Percentiles rank a stretch among this genome's conserved stretches.
phyloP scores from a whole-genome alignment of 2,797 vertebrate genomes.

The Potorous gilbertii region DNA sequence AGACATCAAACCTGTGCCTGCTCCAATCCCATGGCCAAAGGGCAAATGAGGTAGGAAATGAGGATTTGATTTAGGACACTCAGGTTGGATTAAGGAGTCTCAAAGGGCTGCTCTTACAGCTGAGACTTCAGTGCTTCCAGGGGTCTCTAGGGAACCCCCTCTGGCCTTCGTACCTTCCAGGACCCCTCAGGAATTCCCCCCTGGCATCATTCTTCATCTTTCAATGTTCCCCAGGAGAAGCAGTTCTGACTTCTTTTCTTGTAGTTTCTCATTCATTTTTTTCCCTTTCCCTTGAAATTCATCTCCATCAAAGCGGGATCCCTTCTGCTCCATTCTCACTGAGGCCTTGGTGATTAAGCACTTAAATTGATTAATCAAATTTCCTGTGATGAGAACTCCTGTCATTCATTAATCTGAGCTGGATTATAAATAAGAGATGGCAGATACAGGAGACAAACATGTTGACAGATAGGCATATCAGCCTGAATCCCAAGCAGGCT shows the following conservation, averaged over 20 bases:
- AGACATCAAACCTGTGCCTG: background rate
- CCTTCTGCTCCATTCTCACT: conserved; percentile 74
- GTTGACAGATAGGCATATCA: conserved; percentile 82
- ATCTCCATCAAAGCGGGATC: conserved; percentile 80
- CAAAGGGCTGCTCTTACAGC: background rate
- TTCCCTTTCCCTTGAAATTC: conserved; percentile 67
- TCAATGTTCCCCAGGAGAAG: conserved; percentile 40
- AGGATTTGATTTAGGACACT: background rate
- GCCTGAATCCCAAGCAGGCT: conserved; percentile 83
- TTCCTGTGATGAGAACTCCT: conserved; percentile 89
- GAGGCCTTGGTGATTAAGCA: conserved; percentile 86
- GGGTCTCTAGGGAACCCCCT: conserved; percentile 40
- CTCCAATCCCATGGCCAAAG: background rate
- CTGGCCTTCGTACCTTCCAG: conserved; percentile 27
- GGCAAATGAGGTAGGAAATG: background rate
- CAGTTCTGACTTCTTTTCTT: conserved; percentile 31
- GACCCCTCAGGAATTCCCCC: conserved; percentile 21
- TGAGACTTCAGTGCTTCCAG: background rate
- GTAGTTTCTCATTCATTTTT: conserved; percentile 42
- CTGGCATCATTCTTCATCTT: accelerated
- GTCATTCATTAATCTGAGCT: conserved; percentile 89
- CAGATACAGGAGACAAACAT: conserved; percentile 84
- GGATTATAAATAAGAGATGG: conserved; percentile 89
- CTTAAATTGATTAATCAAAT: conserved; percentile 91
- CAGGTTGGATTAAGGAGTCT: conserved; percentile 24